A percentile compares a stretch with the other conserved stretches of the same genome.
These are phyloP conservation scores for Nasonia vitripennis DNA, from an alignment of 1,140 invertebrate genomes.

Conservation along the genomic window DNA sequence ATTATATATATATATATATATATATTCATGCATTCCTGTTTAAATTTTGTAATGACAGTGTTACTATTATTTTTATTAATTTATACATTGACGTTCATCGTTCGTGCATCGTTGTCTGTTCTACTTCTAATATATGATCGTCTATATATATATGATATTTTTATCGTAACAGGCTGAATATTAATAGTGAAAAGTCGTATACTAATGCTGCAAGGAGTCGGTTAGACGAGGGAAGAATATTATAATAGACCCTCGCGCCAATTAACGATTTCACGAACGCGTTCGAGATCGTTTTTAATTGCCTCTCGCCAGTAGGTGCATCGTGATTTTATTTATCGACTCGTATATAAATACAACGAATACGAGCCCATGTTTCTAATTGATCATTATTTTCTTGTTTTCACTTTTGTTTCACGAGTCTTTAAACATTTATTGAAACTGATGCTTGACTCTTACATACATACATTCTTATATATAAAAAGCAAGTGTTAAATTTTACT, in stretches of 20 bases:
- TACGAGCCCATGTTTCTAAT: background rate
- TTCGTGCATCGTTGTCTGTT: slow-evolving; percentile 45
- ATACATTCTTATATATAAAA: background rate
- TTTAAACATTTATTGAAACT: background rate
- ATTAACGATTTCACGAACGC: slow-evolving; percentile 27
- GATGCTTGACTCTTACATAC: slow-evolving; percentile 31
- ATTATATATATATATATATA: slow-evolving; percentile 37
- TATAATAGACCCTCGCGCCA: slow-evolving; percentile 20
- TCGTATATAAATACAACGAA: background rate
- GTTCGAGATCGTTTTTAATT: background rate
- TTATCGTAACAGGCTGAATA: background rate
- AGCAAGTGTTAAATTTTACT: slow-evolving; percentile 31
- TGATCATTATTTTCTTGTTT: background rate
- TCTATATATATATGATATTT: slow-evolving; percentile 24
- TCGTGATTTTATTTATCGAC: slow-evolving; percentile 31
- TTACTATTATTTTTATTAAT: slow-evolving; percentile 20
- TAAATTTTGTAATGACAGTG: slow-evolving; percentile 45
- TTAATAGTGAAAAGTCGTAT: background rate
- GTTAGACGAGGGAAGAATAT: slow-evolving; percentile 16
- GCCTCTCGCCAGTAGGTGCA: slow-evolving; percentile 22
- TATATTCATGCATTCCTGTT: slow-evolving; percentile 46
- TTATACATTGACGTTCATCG: slow-evolving; percentile 44
- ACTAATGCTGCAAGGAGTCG: background rate
- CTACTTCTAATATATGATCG: slow-evolving; percentile 22
- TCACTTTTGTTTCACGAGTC: background rate